Evolutionary conservation across 53 echinoderm and acorn worm species (phyloP).

Genomic region (Zoroaster sp.): DNA sequence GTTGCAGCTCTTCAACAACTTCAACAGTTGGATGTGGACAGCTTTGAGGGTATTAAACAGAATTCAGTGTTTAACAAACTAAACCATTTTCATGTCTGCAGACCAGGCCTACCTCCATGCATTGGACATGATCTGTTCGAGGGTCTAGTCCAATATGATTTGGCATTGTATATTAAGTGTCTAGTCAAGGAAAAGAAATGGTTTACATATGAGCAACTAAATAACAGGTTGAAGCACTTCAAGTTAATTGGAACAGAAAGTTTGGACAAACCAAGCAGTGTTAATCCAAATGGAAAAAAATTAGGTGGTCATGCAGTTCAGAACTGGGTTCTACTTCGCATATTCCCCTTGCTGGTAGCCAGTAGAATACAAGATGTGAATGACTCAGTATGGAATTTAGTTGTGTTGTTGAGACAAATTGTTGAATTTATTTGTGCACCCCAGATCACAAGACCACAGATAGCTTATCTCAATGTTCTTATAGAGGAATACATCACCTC

Average conservation of each 20-base stretch:
- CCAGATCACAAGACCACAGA: slow-evolving; percentile 11
- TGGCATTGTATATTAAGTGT: slow-evolving; percentile 33
- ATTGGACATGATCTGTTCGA: slow-evolving; percentile 64
- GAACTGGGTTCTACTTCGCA: slow-evolving; percentile 64
- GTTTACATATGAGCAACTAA: slow-evolving; percentile 64
- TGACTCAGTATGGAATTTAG: slow-evolving; percentile 65
- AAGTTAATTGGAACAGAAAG: slow-evolving; percentile 52
- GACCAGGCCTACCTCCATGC: slow-evolving; percentile 44
- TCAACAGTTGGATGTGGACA: neutral
- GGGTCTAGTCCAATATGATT: slow-evolving; percentile 50
- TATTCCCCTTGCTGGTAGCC: slow-evolving; percentile 58
- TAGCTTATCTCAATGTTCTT: slow-evolving; percentile 58
- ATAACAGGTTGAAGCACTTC: slow-evolving; percentile 26
- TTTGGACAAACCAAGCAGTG: slow-evolving; percentile 16
- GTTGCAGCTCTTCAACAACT: slow-evolving; percentile 1
- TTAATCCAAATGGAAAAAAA: slow-evolving; percentile 36
- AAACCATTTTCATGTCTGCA: slow-evolving; percentile 56
- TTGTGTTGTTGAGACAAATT: slow-evolving; percentile 60
- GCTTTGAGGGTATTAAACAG: slow-evolving; percentile 10
- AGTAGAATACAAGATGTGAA: slow-evolving; percentile 23
- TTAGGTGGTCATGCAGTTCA: slow-evolving; percentile 71
- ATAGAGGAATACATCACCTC: slow-evolving; percentile 61
- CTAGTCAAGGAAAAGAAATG: slow-evolving; percentile 15
- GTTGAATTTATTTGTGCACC: slow-evolving; percentile 67
- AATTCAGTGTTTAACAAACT: slow-evolving; percentile 17